Conservation (phyloP, 2,888 invertebrate species). For the Deilephila elpenor region DNA sequence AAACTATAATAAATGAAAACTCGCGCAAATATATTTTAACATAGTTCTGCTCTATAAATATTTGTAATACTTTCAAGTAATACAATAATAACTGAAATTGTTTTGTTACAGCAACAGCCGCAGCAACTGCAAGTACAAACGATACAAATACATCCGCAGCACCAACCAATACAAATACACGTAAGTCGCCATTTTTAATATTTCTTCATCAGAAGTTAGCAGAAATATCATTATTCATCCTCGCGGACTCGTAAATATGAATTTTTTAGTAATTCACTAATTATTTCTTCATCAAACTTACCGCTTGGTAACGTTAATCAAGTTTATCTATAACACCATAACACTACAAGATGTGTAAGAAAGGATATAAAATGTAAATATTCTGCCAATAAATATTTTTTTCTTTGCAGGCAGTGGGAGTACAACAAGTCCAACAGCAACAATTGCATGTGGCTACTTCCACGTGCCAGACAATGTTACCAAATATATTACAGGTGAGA, state of each 20-base stretch:
- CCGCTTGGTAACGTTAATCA: too few relatives aligned
- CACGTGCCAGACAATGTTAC: conserved; percentile 78
- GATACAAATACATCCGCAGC: conserved; percentile 81
- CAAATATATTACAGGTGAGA: conserved; percentile 78
- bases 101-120: conserved; percentile 66
- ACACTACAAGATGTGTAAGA: too few relatives aligned
- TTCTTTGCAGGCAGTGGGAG: conserved; percentile 71
- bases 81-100: background rate
- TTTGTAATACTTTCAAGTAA: background rate
- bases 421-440: conserved; percentile 80
- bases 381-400: background rate
- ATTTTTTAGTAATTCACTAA: too few relatives aligned
- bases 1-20: too few relatives aligned
- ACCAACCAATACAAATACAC: conserved; percentile 81
- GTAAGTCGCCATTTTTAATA: conserved; percentile 57
- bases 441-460: conserved; percentile 81
- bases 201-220: too few relatives aligned
- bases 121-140: conserved; percentile 81
- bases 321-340: too few relatives aligned
- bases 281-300: too few relatives aligned
- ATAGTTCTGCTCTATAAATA: background rate
- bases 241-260: too few relatives aligned
- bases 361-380: too few relatives aligned
- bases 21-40: too few relatives aligned
- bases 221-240: too few relatives aligned